A percentile compares a stretch with the other conserved stretches of the same genome.
Evolutionary conservation across 2,113 vertebrate genomes (phyloP).

Genomic region (Hypomesus transpacificus): DNA sequence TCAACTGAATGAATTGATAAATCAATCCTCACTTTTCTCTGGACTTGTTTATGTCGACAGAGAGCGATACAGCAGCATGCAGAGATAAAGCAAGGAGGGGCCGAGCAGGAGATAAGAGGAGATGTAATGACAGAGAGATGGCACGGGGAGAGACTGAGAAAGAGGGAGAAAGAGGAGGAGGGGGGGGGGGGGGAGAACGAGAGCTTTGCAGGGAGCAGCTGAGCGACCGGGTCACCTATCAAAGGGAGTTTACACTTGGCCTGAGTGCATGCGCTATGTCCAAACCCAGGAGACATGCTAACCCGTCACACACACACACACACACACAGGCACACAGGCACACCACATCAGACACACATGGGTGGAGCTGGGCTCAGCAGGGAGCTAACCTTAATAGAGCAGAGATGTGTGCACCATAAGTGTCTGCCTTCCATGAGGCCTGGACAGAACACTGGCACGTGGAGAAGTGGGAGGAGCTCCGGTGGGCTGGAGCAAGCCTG

Average conservation of each 20-base stretch:
- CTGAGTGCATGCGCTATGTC: background rate
- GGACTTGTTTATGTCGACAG: background rate
- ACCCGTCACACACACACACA: background rate
- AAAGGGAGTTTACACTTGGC: background rate
- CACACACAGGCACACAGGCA: no score
- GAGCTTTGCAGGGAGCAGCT: background rate
- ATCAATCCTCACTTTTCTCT: background rate
- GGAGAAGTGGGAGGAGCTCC: no score
- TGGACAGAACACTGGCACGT: no score
- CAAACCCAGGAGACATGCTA: background rate
- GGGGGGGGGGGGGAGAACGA: background rate
- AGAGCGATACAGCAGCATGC: background rate
- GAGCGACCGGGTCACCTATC: background rate
- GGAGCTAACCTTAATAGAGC: constrained; percentile 10
- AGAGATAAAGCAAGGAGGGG: background rate
- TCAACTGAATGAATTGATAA: constrained; percentile 16
- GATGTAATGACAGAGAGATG: background rate
- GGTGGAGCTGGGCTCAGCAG: background rate
- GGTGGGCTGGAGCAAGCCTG: no score
- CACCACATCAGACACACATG: no score
- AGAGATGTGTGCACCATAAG: background rate
- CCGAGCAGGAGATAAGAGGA: background rate
- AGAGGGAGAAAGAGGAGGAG: background rate
- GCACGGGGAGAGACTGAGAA: background rate
- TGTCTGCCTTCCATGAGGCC: background rate